Evolutionary conservation across 2,888 invertebrate species (phyloP).

Genomic region (Tupiocoris notatus): DNA sequence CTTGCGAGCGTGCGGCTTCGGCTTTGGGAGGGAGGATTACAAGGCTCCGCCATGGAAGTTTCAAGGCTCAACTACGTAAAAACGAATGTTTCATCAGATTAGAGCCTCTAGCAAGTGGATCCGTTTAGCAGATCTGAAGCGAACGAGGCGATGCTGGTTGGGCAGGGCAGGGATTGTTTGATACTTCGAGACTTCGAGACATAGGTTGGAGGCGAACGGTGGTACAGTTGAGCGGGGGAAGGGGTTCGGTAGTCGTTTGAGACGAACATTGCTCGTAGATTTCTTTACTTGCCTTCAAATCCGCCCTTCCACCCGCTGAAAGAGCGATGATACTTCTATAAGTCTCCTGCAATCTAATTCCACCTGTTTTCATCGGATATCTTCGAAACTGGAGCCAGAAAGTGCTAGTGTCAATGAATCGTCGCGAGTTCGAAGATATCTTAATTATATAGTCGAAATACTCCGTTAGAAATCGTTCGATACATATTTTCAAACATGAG

Average conservation of each 20-base stretch:
- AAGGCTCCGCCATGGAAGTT: background rate
- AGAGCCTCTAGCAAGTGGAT: background rate
- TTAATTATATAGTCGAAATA: too few relatives aligned
- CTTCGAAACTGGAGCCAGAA: background rate
- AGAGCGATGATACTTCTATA: background rate
- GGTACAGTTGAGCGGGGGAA: background rate
- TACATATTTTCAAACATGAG: too few relatives aligned
- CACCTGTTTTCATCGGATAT: background rate
- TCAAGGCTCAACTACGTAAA: background rate
- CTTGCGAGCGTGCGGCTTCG: background rate
- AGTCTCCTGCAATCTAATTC: background rate
- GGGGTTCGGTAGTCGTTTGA: background rate
- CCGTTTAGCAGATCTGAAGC: background rate
- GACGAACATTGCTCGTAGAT: background rate
- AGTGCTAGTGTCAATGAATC: too few relatives aligned
- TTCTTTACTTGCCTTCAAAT: background rate
- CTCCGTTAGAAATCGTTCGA: too few relatives aligned
- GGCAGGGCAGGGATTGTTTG: background rate
- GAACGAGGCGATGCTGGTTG: background rate
- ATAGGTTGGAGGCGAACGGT: too few relatives aligned
- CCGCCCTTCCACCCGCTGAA: too few relatives aligned
- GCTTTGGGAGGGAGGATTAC: background rate
- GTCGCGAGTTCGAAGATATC: too few relatives aligned
- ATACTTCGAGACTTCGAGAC: background rate
- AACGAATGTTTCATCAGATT: background rate